Percentiles rank a stretch among this genome's conserved stretches.
Conservation (phyloP, 1,140 invertebrate genomes). For the Halesus radiatus region DNA sequence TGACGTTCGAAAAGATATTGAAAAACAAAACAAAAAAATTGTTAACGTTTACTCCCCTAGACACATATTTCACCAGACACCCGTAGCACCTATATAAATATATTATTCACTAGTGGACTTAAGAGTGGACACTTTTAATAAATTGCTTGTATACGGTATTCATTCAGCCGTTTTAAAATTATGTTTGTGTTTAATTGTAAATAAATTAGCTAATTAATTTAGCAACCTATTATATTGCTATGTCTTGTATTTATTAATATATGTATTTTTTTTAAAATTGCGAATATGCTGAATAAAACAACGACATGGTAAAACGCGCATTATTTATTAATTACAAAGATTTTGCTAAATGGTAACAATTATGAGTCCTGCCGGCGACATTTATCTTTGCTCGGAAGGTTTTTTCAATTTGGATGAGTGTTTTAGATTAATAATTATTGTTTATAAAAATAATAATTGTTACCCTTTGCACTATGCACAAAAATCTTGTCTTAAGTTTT, state of each 20-base stretch:
- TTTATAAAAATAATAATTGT: too few relatives aligned
- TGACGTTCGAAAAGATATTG: too few relatives aligned
- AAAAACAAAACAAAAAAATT: too few relatives aligned
- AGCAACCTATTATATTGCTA: not conserved
- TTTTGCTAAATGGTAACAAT: not conserved
- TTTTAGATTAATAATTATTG: too few relatives aligned
- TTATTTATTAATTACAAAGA: not conserved
- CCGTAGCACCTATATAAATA: too few relatives aligned
- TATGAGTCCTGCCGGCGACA: too few relatives aligned
- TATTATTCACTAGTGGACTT: not conserved
- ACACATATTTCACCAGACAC: too few relatives aligned
- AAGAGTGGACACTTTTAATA: not conserved
- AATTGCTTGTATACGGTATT: not conserved
- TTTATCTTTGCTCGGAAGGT: too few relatives aligned
- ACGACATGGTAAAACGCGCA: not conserved
- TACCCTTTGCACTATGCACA: too few relatives aligned
- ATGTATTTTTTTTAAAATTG: not conserved
- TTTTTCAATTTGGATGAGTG: too few relatives aligned
- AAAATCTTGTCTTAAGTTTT: too few relatives aligned
- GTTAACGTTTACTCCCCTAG: too few relatives aligned
- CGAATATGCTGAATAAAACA: not conserved
- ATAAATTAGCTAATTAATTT: not conserved
- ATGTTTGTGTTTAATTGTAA: conserved; percentile 2
- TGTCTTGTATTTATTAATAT: not conserved
- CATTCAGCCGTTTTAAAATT: not conserved